Evolutionary conservation across 1,140 invertebrate genomes (phyloP), one percentile per base, ranked within the genome.

Genomic region (Cardiocondyla obscurior): DNA sequence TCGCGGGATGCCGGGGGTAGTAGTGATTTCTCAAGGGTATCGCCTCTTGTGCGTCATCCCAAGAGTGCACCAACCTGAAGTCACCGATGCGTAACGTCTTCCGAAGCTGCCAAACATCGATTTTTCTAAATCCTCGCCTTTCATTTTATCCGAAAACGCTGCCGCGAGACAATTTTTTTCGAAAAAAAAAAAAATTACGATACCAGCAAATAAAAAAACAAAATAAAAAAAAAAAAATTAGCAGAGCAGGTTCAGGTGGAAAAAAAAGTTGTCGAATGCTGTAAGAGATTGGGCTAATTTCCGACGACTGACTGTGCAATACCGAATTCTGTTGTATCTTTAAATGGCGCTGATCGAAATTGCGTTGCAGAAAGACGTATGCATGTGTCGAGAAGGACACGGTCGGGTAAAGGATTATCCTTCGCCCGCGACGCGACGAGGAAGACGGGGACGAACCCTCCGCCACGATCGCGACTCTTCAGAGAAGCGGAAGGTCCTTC

Each of bases 261-360:
- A 16, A 22, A 8, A 28, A 16, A 30, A 4, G n/a, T 8, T 10
- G 67, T n/a, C n/a, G n/a, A n/a, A n/a, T n/a, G n/a, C n/a, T n/a
- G n/a, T n/a, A n/a, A n/a, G n/a, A n/a, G n/a, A n/a, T n/a, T n/a
- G n/a, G 36, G 4, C 19, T 33, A 76, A 51, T 67, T 77, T 77
- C 7, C 73, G 33, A 33, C 25, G 46, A 30, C 7, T 12, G 19
- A 46, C 14, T 49, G n/a, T 8, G 8, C 5, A 57, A 72, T 12
- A 19, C 33, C 16, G 10, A 19, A 53, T 7, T 12, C 2, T 6
- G n/a, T 19, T 62, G 19, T 25, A 46, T 10, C 28, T 60, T 49
- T 65, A 30, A 77, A 67, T 67, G 58, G 33, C 74, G 33, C 10
- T 53, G 8, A 3, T 30, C 8, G 42, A 62, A 76, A 25, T 8